Evolutionary conservation across 2,797 vertebrate genomes (phyloP).

Genomic region (Pangasius djambal): DNA sequence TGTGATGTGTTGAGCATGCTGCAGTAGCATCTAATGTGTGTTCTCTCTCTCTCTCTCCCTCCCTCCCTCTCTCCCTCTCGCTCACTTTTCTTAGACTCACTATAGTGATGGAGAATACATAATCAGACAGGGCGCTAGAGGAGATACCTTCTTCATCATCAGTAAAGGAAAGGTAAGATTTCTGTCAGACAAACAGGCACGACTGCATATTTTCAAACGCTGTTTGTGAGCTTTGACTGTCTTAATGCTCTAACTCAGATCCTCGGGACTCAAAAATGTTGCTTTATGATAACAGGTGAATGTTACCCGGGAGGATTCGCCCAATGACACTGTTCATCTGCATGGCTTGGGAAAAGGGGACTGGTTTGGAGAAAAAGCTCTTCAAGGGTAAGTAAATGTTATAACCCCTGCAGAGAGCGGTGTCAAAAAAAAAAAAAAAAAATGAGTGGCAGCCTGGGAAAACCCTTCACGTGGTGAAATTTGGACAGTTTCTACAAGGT

Average conservation of each 20-base stretch:
- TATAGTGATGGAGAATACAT: slow-evolving; percentile 87
- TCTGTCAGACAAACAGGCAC: not conserved
- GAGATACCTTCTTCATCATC: slow-evolving; percentile 90
- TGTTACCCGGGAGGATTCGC: slow-evolving; percentile 84
- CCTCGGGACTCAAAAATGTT: not conserved
- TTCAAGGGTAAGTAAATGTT: slow-evolving; percentile 80
- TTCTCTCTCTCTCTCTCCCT: slow-evolving; percentile 11
- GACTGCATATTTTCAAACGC: not conserved
- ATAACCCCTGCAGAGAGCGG: not conserved
- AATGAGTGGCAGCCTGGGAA: not conserved
- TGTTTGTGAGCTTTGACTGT: not conserved
- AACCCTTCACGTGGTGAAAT: not conserved
- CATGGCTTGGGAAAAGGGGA: slow-evolving; percentile 84
- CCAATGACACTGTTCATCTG: slow-evolving; percentile 81
- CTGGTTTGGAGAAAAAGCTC: slow-evolving; percentile 91
- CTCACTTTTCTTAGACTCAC: slow-evolving; percentile 75
- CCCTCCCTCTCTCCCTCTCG: not conserved
- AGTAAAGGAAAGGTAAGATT: slow-evolving; percentile 86
- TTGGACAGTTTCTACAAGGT: not conserved
- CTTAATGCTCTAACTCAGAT: not conserved
- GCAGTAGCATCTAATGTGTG: not conserved
- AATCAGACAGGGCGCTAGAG: slow-evolving; percentile 86
- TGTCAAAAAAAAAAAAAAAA: too few species aligned
- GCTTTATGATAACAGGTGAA: slow-evolving; percentile 75
- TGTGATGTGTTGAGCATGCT: not conserved